phyloP scores from a whole-genome alignment of 1,140 invertebrate species.

The Samia ricini region DNA sequence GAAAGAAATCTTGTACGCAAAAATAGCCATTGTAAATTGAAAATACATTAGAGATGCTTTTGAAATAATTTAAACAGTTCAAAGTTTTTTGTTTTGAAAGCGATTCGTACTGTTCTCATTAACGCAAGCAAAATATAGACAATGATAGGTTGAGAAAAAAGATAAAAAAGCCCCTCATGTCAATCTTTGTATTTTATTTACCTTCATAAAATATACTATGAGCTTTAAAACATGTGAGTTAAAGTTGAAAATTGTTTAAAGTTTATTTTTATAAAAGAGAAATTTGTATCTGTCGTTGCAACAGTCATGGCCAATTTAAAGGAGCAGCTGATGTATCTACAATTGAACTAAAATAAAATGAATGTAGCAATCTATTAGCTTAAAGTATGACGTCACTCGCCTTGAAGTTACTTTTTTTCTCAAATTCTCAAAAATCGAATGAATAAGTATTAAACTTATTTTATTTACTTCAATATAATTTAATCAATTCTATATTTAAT shows the following conservation, averaged over 20 bases:
- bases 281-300: not conserved
- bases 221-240: not conserved
- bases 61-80: not conserved
- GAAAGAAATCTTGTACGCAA: not conserved
- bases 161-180: not conserved
- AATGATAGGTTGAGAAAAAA: not conserved
- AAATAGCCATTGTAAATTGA: not conserved
- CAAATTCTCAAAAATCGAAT: too few relatives aligned
- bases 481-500: too few relatives aligned
- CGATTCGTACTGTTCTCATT: constrained; percentile 21
- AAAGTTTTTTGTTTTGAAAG: not conserved
- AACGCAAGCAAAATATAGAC: constrained; percentile 16
- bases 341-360: constrained; percentile 7
- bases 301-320: constrained; percentile 3
- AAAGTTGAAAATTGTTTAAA: not conserved
- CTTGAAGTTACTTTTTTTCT: not conserved
- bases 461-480: too few relatives aligned
- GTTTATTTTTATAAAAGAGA: not conserved
- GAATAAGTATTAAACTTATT: too few relatives aligned
- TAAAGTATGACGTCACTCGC: not conserved
- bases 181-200: not conserved
- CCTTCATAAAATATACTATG: not conserved
- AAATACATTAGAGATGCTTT: not conserved
- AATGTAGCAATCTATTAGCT: not conserved
- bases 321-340: constrained; percentile 5